A percentile compares a stretch with the other conserved stretches of the same genome.
These are phyloP conservation scores for Amphimallon solstitiale DNA, from an alignment of 2,888 invertebrate species.

Conservation along the genomic window DNA sequence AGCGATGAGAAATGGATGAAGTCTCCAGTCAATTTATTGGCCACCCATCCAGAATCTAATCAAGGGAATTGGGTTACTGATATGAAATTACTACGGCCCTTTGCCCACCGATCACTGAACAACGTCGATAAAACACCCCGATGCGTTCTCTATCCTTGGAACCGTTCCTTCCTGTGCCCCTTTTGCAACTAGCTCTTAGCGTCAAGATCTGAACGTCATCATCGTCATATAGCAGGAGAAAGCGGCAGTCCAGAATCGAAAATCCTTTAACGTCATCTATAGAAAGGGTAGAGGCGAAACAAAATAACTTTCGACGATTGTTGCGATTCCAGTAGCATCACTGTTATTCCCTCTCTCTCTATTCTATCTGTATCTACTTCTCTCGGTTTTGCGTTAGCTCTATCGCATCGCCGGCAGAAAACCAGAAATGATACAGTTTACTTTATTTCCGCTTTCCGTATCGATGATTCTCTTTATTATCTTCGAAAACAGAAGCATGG, in stretches of 20 bases:
- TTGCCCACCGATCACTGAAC: slow-evolving; percentile 58
- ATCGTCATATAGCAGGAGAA: no score
- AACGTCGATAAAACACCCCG: slow-evolving; percentile 60
- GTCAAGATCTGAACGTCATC: slow-evolving; percentile 9
- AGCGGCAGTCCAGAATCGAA: background rate
- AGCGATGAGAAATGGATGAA: slow-evolving; percentile 62
- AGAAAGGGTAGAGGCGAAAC: slow-evolving; percentile 1
- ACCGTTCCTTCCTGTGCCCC: slow-evolving; percentile 10
- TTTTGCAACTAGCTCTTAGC: slow-evolving; percentile 15
- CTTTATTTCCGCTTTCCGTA: slow-evolving; percentile 28
- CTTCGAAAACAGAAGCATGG: slow-evolving; percentile 28
- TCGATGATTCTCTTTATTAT: slow-evolving; percentile 26
- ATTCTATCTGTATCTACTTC: background rate
- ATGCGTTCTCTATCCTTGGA: slow-evolving; percentile 25
- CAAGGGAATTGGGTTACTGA: slow-evolving; percentile 63
- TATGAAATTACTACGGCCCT: slow-evolving; percentile 59
- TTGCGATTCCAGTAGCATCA: slow-evolving; percentile 9
- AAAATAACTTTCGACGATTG: slow-evolving; percentile 17
- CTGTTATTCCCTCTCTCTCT: background rate
- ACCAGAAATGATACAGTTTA: slow-evolving; percentile 24
- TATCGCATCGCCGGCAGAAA: slow-evolving; percentile 12
- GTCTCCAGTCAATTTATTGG: slow-evolving; percentile 64
- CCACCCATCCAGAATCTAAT: slow-evolving; percentile 64
- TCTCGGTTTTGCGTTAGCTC: slow-evolving; percentile 16
- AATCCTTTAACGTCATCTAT: background rate